Percentiles rank a stretch among this genome's conserved stretches.
phyloP scores from a whole-genome alignment of 92 coral and sea anemone genomes.

The Zoanthus sociatus region DNA sequence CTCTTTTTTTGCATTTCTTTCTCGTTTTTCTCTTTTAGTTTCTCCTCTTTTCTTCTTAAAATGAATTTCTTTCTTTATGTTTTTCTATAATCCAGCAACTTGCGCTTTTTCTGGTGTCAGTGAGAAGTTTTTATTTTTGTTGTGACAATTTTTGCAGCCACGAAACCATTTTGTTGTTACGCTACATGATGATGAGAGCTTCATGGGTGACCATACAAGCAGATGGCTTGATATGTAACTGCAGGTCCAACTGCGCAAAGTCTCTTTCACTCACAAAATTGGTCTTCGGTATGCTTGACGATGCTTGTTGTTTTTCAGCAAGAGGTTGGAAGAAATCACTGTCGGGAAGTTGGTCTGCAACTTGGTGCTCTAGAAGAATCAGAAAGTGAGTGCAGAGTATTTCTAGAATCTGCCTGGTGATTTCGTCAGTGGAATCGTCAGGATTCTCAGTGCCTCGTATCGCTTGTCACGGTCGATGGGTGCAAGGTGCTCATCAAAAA shows the following conservation, averaged over 20 bases:
- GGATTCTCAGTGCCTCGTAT: not conserved
- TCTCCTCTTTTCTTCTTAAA: not conserved
- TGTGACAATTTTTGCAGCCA: too few species aligned
- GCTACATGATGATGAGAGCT: constrained; percentile 49
- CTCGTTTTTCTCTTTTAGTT: not conserved
- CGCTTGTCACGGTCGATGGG: constrained; percentile 12
- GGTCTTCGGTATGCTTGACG: constrained; percentile 48
- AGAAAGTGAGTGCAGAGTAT: too few species aligned
- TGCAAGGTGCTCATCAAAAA: constrained; percentile 22
- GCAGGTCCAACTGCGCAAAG: constrained; percentile 21
- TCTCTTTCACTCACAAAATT: constrained; percentile 48
- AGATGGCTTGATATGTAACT: constrained; percentile 38
- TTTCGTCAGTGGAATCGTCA: not conserved
- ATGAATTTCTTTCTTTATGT: not conserved
- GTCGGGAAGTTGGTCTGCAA: constrained; percentile 18
- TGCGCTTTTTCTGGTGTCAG: constrained; percentile 47
- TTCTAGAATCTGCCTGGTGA: too few species aligned
- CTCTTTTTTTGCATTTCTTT: not conserved
- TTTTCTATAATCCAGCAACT: not conserved
- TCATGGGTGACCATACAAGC: constrained; percentile 54
- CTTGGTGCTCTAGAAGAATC: not conserved
- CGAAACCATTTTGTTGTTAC: constrained; percentile 30
- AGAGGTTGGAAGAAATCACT: constrained; percentile 41
- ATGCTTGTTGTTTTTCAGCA: constrained; percentile 43
- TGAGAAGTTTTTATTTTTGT: not conserved